A percentile compares a stretch with the other conserved stretches of the same genome.
Evolutionary conservation across 2,888 invertebrate species (phyloP).

Genomic region (Kuschelorhynchus macadamiae): DNA sequence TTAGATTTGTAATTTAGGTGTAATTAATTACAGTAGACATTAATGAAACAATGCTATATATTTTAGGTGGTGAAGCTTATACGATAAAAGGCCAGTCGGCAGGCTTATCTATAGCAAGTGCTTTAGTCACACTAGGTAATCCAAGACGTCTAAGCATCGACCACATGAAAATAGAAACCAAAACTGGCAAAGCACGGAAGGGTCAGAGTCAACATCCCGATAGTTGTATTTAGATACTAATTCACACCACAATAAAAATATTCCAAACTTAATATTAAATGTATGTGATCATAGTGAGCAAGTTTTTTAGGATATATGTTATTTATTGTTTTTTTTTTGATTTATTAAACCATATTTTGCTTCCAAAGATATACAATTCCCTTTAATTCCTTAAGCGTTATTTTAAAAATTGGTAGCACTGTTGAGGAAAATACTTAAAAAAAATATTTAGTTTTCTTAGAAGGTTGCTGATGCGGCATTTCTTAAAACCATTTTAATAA

Average conservation of each 20-base stretch:
- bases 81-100: conserved; percentile 86
- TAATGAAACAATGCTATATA: conserved; percentile 61
- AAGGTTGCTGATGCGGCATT: too few relatives aligned
- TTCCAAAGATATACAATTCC: too few relatives aligned
- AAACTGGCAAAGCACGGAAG: conserved; percentile 71
- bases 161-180: conserved; percentile 73
- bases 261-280: background rate
- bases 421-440: too few relatives aligned
- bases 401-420: too few relatives aligned
- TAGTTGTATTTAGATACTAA: conserved; percentile 59
- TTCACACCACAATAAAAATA: background rate
- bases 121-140: conserved; percentile 90
- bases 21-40: background rate
- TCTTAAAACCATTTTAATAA: too few relatives aligned
- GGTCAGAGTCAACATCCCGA: conserved; percentile 82
- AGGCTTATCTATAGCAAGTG: conserved; percentile 90
- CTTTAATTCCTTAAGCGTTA: too few relatives aligned
- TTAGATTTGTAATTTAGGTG: too few relatives aligned
- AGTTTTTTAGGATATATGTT: too few relatives aligned
- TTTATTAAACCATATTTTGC: too few relatives aligned
- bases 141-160: conserved; percentile 81
- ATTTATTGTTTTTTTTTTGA: too few relatives aligned
- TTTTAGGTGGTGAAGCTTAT: conserved; percentile 79
- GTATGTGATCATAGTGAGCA: too few relatives aligned
- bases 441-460: too few relatives aligned